Evolutionary conservation across 2,888 invertebrate species (phyloP).

Genomic region (Sialis lutaria): DNA sequence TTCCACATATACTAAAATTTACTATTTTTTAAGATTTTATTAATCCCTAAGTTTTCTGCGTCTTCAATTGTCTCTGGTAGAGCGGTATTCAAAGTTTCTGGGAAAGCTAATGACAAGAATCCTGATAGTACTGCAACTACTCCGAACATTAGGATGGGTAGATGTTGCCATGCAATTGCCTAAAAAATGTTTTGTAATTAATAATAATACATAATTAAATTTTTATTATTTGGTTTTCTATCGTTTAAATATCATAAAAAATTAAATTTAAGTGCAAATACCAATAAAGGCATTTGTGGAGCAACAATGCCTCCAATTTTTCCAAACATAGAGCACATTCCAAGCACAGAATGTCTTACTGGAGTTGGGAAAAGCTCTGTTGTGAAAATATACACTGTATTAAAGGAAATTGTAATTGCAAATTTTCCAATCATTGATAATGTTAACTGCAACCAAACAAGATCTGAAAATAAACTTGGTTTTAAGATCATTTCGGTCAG

Average conservation of each 20-base stretch:
- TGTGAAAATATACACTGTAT: constrained; percentile 47
- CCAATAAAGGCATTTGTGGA: constrained; percentile 50
- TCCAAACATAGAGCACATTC: constrained; percentile 50
- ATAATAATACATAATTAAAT: no score
- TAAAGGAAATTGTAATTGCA: constrained; percentile 46
- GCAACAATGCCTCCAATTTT: constrained; percentile 50
- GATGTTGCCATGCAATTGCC: constrained; percentile 17
- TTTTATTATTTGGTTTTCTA: not conserved
- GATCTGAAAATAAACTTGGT: constrained; percentile 17
- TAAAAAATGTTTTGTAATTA: constrained; percentile 8
- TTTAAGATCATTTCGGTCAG: not conserved
- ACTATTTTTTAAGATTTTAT: no score
- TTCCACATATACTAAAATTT: no score
- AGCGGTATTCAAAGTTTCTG: constrained; percentile 27
- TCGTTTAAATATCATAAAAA: no score
- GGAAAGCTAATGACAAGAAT: constrained; percentile 24
- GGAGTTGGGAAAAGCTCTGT: constrained; percentile 56
- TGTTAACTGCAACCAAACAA: constrained; percentile 26
- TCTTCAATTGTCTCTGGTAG: constrained; percentile 24
- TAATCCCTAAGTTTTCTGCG: constrained; percentile 11
- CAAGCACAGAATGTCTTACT: constrained; percentile 43
- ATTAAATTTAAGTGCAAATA: constrained; percentile 16
- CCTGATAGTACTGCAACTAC: constrained; percentile 22
- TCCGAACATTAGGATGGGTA: constrained; percentile 26
- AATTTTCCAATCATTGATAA: constrained; percentile 45